A percentile compares a stretch with the other conserved stretches of the same genome.
Conservation (phyloP, 2,113 vertebrate genomes). For the Proterorhinus semilunaris region DNA sequence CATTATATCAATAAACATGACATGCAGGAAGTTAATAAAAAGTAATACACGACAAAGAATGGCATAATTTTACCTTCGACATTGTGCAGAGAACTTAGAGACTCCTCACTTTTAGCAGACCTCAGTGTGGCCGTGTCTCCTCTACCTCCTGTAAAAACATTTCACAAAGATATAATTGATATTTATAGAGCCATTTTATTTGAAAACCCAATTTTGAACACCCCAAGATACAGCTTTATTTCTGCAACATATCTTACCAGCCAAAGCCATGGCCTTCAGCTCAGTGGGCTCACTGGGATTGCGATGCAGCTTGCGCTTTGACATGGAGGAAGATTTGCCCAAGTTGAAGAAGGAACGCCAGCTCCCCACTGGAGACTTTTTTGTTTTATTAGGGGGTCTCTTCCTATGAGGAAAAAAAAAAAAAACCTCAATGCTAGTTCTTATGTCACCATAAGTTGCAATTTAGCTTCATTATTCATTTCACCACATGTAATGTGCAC, state of each 20-base stretch:
- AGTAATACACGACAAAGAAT: neutral
- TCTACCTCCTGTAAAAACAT: slow-evolving; percentile 81
- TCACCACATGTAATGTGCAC: too few relatives aligned
- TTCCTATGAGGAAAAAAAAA: slow-evolving; percentile 71
- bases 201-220: neutral
- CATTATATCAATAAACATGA: neutral
- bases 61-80: slow-evolving; percentile 83
- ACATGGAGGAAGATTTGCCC: slow-evolving; percentile 89
- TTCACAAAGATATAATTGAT: neutral
- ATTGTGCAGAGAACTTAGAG: slow-evolving; percentile 93
- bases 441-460: neutral
- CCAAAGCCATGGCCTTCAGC: slow-evolving; percentile 91
- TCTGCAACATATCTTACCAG: slow-evolving; percentile 74
- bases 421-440: neutral
- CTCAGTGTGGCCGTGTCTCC: slow-evolving; percentile 90
- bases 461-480: too few relatives aligned
- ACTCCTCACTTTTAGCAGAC: slow-evolving; percentile 97
- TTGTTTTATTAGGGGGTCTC: slow-evolving; percentile 90
- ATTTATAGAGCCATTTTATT: neutral
- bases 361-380: slow-evolving; percentile 95
- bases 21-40: neutral
- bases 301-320: slow-evolving; percentile 93
- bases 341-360: slow-evolving; percentile 99
- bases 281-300: slow-evolving; percentile 95
- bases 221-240: neutral